Base-by-base conservation (phyloP, 2,113 vertebrate genomes). In the Catharus bicknelli region DNA sequence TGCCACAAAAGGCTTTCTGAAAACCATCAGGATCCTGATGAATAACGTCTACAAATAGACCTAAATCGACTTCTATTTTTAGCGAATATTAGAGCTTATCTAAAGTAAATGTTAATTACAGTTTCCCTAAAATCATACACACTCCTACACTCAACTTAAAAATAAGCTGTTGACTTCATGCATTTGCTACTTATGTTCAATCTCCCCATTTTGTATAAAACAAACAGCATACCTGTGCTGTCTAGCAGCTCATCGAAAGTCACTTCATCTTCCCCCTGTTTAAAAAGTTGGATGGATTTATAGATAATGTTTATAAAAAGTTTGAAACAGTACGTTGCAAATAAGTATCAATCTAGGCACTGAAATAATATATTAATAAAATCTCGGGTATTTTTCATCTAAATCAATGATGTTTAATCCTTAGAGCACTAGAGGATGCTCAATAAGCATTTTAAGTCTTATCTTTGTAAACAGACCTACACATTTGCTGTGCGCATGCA, bases 21-120 rank as follows among this genome's bases (percentile, higher is more conserved):
- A 88, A 95, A 76, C 76, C 78, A 79, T 11, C 57, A 34, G 43
- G 64, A 83, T 95, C 61, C 59, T 83, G 80, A 66, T 58, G 63
- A 72, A 91, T 66, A 53, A 82, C 53, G 57, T 48, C 76, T 51
- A 19, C 30, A 92, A 70, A 64, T 75, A 93, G 45, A 86, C 13
- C 73, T 55, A 81, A 73, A 62, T 34, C 14, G 5, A 64, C 51
- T 81, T 88, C 59, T 95, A 88, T 83, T 93, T 92, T 88, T 57
- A 88, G 82, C 75, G 66, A 70, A 6, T 86, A 91, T 80, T 51
- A 68, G 54, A 91, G 38, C 20, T 92, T 89, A 91, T 78, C 92
- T 88, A 82, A 90, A 93, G 63, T 50, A 90, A 96, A 81, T 2
- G 0, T 68, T 86, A 76, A 75, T 88, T 88, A 63, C 7, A 8